A percentile compares a stretch with the other conserved stretches of the same genome.
phyloP scores from a whole-genome alignment of 2,797 vertebrate species.

The Sparidentex hasta region DNA sequence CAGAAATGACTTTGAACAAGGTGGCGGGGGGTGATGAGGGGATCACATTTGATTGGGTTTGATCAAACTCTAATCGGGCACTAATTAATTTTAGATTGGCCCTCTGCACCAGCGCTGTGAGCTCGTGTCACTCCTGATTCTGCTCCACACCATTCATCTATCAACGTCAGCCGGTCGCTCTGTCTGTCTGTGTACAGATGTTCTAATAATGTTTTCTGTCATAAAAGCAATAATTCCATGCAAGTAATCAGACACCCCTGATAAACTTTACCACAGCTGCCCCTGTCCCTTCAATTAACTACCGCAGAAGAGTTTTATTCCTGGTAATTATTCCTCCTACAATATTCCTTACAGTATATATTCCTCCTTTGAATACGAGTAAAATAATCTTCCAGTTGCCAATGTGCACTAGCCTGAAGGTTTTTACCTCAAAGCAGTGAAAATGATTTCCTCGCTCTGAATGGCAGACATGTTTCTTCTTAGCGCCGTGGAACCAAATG shows the following conservation, averaged over 20 bases:
- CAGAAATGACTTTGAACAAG: conserved; percentile 50
- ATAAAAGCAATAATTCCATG: neutral
- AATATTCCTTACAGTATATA: conserved; percentile 12
- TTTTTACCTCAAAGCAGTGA: conserved; percentile 53
- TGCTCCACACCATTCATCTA: conserved; percentile 16
- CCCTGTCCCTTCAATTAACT: conserved; percentile 26
- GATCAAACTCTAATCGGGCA: conserved; percentile 68
- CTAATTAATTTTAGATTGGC: conserved; percentile 64
- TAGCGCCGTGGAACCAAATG: conserved; percentile 38
- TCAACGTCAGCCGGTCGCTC: neutral
- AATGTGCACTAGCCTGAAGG: conserved; percentile 27
- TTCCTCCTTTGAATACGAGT: conserved; percentile 20
- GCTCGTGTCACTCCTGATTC: conserved; percentile 44
- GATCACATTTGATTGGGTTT: conserved; percentile 65
- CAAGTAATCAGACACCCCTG: conserved; percentile 18
- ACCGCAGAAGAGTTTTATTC: conserved; percentile 8
- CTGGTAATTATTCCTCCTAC: conserved; percentile 18
- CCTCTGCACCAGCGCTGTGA: conserved; percentile 32
- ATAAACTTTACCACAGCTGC: conserved; percentile 19
- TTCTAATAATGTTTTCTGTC: conserved; percentile 5
- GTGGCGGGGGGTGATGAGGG: conserved; percentile 47
- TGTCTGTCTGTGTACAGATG: conserved; percentile 10
- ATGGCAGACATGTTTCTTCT: conserved; percentile 48
- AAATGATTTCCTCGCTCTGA: conserved; percentile 58
- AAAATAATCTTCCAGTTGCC: conserved; percentile 16